Evolutionary conservation across 1,140 invertebrate species (phyloP).

Genomic region (Mya arenaria): DNA sequence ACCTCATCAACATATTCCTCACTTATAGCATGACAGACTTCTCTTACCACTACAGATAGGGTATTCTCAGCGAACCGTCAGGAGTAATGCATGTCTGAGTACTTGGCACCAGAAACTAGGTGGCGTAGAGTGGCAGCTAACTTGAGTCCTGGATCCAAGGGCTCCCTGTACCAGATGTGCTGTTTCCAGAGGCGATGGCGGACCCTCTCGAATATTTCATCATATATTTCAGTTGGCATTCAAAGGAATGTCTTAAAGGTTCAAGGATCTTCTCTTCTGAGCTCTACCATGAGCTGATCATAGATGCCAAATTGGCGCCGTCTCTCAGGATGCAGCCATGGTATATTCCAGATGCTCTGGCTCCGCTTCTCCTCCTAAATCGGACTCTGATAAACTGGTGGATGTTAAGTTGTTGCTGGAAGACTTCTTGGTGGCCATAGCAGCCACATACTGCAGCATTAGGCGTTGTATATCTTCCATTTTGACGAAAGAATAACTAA

Average conservation of each 20-base stretch:
- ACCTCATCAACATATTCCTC: neutral
- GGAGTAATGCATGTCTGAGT: conserved; percentile 22
- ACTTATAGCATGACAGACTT: neutral
- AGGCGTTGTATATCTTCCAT: too few species aligned
- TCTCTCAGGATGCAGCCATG: too few species aligned
- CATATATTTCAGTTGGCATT: neutral
- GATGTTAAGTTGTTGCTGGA: too few species aligned
- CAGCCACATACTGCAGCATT: too few species aligned
- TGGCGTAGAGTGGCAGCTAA: conserved; percentile 34
- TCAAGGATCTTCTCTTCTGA: neutral
- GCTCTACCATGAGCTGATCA: too few species aligned
- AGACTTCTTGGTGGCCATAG: too few species aligned
- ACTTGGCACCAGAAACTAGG: conserved; percentile 40
- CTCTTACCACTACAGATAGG: neutral
- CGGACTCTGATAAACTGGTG: too few species aligned
- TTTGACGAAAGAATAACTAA: too few species aligned
- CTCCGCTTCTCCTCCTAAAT: too few species aligned
- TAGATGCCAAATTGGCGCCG: too few species aligned
- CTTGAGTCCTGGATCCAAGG: conserved; percentile 35
- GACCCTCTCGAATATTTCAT: neutral
- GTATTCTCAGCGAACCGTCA: neutral
- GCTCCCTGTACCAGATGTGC: conserved; percentile 5
- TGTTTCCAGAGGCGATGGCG: neutral
- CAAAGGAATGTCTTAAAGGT: neutral
- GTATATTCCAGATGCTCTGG: too few species aligned